A percentile compares a stretch with the other conserved stretches of the same genome.
Evolutionary conservation across 2,888 invertebrate genomes (phyloP).

Genomic region (Drosophila cyrtoloma): DNA sequence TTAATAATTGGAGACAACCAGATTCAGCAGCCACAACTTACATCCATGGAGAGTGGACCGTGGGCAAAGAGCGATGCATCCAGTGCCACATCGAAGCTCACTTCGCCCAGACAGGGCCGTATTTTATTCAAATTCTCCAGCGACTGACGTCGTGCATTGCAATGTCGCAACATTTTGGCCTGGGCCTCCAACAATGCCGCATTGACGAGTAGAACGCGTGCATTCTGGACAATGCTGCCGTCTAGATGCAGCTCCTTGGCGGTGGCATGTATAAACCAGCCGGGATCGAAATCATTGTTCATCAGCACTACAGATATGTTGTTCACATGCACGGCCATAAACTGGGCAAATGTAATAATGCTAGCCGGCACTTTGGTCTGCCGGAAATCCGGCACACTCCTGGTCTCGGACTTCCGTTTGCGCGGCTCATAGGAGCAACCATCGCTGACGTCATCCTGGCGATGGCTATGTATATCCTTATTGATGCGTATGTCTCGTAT

Average conservation of each 20-base stretch:
- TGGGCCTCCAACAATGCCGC: conserved; percentile 89
- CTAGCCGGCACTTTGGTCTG: conserved; percentile 91
- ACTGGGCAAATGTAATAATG: conserved; percentile 94
- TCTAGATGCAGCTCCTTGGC: conserved; percentile 90
- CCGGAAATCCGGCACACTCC: conserved; percentile 88
- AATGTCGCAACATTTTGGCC: conserved; percentile 84
- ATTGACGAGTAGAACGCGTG: conserved; percentile 90
- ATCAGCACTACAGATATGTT: conserved; percentile 89
- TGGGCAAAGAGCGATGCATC: conserved; percentile 93
- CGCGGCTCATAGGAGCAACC: conserved; percentile 84
- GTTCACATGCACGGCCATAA: conserved; percentile 93
- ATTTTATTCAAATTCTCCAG: conserved; percentile 85
- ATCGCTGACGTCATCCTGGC: conserved; percentile 62
- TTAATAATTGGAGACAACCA: neutral
- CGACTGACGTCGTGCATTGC: conserved; percentile 83
- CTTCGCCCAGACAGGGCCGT: conserved; percentile 90
- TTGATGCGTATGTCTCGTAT: conserved; percentile 92
- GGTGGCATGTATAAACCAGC: conserved; percentile 90
- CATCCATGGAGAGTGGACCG: conserved; percentile 94
- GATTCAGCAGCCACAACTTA: conserved; percentile 77
- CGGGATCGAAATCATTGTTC: conserved; percentile 87
- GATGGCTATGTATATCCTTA: conserved; percentile 88
- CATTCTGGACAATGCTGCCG: conserved; percentile 89
- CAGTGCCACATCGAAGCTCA: conserved; percentile 90
- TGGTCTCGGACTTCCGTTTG: conserved; percentile 66